These are phyloP conservation scores for Cephus cinctus DNA, from an alignment of 1,140 invertebrate genomes.

Conservation along the genomic window DNA sequence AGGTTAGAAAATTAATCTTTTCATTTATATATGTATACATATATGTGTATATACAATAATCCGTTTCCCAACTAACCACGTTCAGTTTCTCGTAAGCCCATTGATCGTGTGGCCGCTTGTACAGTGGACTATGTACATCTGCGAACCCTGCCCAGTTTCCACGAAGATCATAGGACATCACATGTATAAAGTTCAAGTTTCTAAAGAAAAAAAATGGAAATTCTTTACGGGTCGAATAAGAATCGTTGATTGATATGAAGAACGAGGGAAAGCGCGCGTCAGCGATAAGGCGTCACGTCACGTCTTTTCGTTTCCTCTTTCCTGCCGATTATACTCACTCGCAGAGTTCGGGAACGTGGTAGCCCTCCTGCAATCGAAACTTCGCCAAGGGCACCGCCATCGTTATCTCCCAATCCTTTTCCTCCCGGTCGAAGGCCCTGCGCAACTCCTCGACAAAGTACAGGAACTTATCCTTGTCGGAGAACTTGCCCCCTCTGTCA, in stretches of 20 bases:
- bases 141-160: conserved; percentile 92
- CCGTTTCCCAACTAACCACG: conserved; percentile 75
- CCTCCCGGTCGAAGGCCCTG: conserved; percentile 72
- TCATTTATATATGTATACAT: too few species aligned
- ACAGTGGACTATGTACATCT: conserved; percentile 82
- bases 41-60: too few species aligned
- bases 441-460: conserved; percentile 80
- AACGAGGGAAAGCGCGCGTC: too few species aligned
- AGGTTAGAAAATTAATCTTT: too few species aligned
- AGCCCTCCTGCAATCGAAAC: conserved; percentile 81
- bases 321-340: conserved; percentile 61
- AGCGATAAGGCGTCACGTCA: too few species aligned
- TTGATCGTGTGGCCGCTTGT: conserved; percentile 80
- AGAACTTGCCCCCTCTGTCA: conserved; percentile 78
- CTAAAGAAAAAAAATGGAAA: conserved; percentile 52
- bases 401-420: conserved; percentile 81
- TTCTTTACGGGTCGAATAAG: too few species aligned
- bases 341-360: conserved; percentile 85
- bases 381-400: conserved; percentile 85
- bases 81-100: conserved; percentile 86
- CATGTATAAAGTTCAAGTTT: conserved; percentile 77
- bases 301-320: too few species aligned
- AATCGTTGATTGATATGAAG: too few species aligned
- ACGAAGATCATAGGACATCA: conserved; percentile 88
- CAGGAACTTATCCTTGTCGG: conserved; percentile 81